These are phyloP conservation scores for Therioaphis trifolii DNA, from an alignment of 2,888 invertebrate species.

Conservation along the genomic window DNA sequence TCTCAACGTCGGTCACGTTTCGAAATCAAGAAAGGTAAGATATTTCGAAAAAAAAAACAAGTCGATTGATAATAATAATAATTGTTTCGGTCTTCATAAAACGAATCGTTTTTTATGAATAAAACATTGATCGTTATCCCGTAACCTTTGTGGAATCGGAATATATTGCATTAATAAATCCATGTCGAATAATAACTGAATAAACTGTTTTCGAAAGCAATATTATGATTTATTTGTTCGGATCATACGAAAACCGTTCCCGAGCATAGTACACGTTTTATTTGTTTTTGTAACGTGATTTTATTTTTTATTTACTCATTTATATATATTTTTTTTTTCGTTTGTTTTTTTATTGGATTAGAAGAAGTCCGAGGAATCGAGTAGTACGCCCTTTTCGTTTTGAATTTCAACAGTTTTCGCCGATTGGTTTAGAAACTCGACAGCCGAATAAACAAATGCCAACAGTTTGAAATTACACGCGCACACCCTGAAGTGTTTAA, in stretches of 20 bases:
- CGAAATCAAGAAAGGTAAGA: not conserved
- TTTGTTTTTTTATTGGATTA: slow-evolving; percentile 27
- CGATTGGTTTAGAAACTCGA: slow-evolving; percentile 2
- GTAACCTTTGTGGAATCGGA: not conserved
- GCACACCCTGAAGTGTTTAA: not conserved
- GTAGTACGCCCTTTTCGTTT: slow-evolving; percentile 30
- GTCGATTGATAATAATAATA: not conserved
- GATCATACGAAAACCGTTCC: slow-evolving; percentile 25
- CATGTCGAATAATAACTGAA: slow-evolving; percentile 18
- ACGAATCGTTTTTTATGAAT: slow-evolving; percentile 5
- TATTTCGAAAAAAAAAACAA: not conserved
- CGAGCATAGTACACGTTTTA: not conserved
- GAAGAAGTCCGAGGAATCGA: slow-evolving; percentile 17
- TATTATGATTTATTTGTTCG: slow-evolving; percentile 36
- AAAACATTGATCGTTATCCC: not conserved
- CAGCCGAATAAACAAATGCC: slow-evolving; percentile 41
- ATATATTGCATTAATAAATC: slow-evolving; percentile 25
- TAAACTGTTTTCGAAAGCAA: slow-evolving; percentile 23
- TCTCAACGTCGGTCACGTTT: too few species aligned
- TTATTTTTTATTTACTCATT: too few species aligned
- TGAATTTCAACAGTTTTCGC: slow-evolving; percentile 29
- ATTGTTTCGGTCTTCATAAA: not conserved
- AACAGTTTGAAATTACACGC: slow-evolving; percentile 25
- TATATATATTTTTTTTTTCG: too few species aligned
- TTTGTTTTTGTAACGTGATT: slow-evolving; percentile 19